phyloP scores from a whole-genome alignment of 2,797 vertebrate species.

The Astyanax mexicanus region DNA sequence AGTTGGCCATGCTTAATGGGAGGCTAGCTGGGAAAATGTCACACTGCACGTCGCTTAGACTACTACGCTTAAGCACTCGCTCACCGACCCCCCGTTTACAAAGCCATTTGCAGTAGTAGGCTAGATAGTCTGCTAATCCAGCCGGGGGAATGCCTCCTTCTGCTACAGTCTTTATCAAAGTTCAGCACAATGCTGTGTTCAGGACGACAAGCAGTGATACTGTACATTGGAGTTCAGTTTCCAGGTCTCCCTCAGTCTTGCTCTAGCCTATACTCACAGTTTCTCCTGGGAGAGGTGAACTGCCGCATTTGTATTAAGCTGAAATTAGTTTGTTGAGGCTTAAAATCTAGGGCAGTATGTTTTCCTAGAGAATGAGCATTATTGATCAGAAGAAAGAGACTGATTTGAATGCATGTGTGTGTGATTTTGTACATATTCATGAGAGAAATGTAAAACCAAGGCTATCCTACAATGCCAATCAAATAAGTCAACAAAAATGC shows the following conservation, averaged over 20 bases:
- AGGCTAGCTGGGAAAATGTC: conserved; percentile 77
- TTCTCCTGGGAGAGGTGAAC: conserved; percentile 1
- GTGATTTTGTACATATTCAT: too few species aligned
- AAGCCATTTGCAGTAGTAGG: not conserved
- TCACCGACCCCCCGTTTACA: conserved; percentile 10
- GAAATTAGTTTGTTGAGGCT: not conserved
- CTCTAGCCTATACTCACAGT: conserved; percentile 15
- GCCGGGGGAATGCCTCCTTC: not conserved
- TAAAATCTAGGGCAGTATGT: conserved; percentile 24
- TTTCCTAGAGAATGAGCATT: conserved; percentile 16
- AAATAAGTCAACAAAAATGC: too few species aligned
- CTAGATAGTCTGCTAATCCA: conserved; percentile 13
- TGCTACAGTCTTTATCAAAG: conserved; percentile 13
- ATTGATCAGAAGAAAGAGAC: conserved; percentile 15
- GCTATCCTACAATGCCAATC: too few species aligned
- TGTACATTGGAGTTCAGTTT: not conserved
- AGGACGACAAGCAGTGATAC: conserved; percentile 3
- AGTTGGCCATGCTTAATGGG: conserved; percentile 70
- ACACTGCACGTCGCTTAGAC: conserved; percentile 54
- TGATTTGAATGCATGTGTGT: too few species aligned
- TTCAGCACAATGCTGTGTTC: conserved; percentile 17
- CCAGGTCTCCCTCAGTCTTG: not conserved
- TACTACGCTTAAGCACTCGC: conserved; percentile 6
- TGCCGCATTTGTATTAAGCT: not conserved
- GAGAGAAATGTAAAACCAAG: too few species aligned